Percentiles rank a stretch among this genome's conserved stretches.
These are phyloP conservation scores for Cuniculus paca DNA, from an alignment of 2,797 vertebrate species.

Conservation along the genomic window DNA sequence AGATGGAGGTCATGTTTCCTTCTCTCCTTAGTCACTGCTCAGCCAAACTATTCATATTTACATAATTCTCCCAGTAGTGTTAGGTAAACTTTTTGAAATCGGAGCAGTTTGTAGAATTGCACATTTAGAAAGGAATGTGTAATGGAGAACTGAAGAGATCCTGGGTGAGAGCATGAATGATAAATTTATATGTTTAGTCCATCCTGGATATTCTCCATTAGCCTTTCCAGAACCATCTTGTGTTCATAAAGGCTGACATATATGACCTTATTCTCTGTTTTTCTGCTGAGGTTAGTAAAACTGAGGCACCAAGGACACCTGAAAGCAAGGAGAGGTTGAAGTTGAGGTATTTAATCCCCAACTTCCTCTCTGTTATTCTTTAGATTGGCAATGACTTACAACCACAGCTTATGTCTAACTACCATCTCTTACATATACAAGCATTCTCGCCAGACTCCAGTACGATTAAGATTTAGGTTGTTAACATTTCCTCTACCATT, in stretches of 20 bases:
- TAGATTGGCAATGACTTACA: not conserved
- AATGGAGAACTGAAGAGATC: not conserved
- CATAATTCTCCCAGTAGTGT: slow-evolving; percentile 82
- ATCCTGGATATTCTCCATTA: not conserved
- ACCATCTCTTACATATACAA: not conserved
- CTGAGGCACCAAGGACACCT: not conserved
- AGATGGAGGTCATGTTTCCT: slow-evolving; percentile 84
- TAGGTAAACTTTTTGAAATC: slow-evolving; percentile 82
- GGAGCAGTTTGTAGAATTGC: slow-evolving; percentile 68
- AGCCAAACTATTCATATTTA: slow-evolving; percentile 85
- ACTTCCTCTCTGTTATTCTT: not conserved
- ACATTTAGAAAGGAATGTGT: not conserved
- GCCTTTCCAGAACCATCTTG: not conserved
- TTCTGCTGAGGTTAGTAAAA: not conserved
- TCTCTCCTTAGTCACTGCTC: slow-evolving; percentile 83
- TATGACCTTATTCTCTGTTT: not conserved
- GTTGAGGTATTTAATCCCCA: not conserved
- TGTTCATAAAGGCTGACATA: not conserved
- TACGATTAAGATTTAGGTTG: not conserved
- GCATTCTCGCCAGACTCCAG: not conserved
- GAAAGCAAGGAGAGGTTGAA: not conserved
- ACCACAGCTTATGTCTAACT: not conserved
- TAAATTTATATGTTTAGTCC: not conserved
- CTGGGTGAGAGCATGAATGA: not conserved
- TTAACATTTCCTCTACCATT: not conserved